Percentiles rank a stretch among this genome's conserved stretches.
Conservation (phyloP, 2,888 invertebrate genomes). For the Neocrepidodera transversa region DNA sequence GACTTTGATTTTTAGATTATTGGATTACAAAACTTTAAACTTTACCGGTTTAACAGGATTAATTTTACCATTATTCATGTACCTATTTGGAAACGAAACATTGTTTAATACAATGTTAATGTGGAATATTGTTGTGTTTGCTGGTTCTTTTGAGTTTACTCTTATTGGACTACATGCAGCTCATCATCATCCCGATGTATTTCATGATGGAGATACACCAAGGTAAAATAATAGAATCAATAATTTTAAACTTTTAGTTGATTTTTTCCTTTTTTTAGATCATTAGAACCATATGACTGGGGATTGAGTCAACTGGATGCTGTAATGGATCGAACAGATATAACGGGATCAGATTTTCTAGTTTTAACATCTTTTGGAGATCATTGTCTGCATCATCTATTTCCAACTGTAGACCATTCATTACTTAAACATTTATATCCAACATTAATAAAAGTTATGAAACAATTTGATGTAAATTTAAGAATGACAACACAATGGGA, state of each 20-base stretch:
- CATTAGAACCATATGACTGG: conserved; percentile 67
- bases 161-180: conserved; percentile 75
- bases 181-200: conserved; percentile 81
- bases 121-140: conserved; percentile 57
- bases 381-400: conserved; percentile 80
- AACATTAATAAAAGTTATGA: conserved; percentile 68
- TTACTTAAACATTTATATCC: conserved; percentile 72
- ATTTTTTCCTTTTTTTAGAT: conserved; percentile 36
- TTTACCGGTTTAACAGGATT: neutral
- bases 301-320: conserved; percentile 79
- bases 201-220: conserved; percentile 78
- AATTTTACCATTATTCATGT: conserved; percentile 36
- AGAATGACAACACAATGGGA: conserved; percentile 64
- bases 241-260: too few relatives aligned
- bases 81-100: conserved; percentile 38
- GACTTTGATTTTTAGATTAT: conserved; percentile 8
- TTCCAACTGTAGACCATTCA: conserved; percentile 82
- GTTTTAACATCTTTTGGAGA: conserved; percentile 78
- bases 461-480: conserved; percentile 67
- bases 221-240: conserved; percentile 61
- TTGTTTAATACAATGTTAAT: conserved; percentile 64
- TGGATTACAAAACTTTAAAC: neutral
- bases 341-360: conserved; percentile 71
- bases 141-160: conserved; percentile 10
- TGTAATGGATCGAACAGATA: conserved; percentile 73